A percentile compares a stretch with the other conserved stretches of the same genome.
Conservation (phyloP, 2,888 invertebrate genomes). For the Mantis religiosa region DNA sequence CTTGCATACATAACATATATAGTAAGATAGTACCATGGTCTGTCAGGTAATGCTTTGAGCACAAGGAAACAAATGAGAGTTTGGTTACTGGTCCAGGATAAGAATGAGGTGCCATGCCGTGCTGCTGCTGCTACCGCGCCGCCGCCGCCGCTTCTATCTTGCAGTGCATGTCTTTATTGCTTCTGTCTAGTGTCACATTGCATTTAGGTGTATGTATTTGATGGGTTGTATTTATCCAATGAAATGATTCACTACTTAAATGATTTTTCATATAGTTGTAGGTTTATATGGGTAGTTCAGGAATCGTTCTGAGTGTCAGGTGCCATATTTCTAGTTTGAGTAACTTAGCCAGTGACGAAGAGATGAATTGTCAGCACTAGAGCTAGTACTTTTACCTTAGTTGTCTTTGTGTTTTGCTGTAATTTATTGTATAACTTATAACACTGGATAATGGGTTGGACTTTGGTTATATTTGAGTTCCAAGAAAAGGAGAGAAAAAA, state of each 20-base stretch:
- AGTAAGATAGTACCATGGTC: constrained; percentile 30
- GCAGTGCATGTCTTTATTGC: constrained; percentile 34
- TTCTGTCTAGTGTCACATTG: constrained; percentile 35
- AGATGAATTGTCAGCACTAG: constrained; percentile 28
- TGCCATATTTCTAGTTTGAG: constrained; percentile 34
- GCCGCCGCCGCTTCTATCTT: constrained; percentile 31
- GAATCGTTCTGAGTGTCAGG: constrained; percentile 33
- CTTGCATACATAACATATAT: constrained; percentile 28
- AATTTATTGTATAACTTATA: constrained; percentile 32
- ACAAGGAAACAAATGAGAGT: constrained; percentile 33
- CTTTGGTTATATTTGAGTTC: constrained; percentile 36
- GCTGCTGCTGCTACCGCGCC: background rate
- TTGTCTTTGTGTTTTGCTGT: constrained; percentile 35
- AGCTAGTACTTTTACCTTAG: constrained; percentile 32
- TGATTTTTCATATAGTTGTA: constrained; percentile 35
- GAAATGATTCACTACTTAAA: constrained; percentile 35
- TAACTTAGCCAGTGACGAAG: constrained; percentile 30
- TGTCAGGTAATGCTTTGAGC: constrained; percentile 35
- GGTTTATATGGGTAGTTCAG: constrained; percentile 35
- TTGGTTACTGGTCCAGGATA: constrained; percentile 25
- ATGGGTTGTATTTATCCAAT: constrained; percentile 36
- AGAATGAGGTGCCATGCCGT: background rate
- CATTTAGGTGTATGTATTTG: constrained; percentile 36
- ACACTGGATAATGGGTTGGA: constrained; percentile 35
- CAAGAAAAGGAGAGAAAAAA: constrained; percentile 23